Evolutionary conservation across 2,888 invertebrate genomes (phyloP), one percentile per base, ranked within the genome.

Genomic region (Idaea dimidiata): DNA sequence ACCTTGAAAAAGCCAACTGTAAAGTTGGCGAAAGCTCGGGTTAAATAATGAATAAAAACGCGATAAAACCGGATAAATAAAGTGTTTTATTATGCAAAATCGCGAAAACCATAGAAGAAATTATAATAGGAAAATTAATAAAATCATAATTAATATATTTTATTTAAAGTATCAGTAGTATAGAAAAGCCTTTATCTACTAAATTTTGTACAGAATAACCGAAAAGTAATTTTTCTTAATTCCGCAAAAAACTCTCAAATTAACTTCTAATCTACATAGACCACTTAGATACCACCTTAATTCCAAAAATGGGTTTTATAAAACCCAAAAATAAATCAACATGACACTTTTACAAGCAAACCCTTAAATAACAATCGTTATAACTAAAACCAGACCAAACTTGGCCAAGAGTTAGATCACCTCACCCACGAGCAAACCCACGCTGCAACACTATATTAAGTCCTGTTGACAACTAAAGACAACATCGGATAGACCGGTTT

Each of bases 381-480:
- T 33, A 63, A 67, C 54, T 62, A 71, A 71, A 67, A 67, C 67
- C 62, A 65, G 55, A 63, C 71, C 64, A 61, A 64, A 67, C 58
- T 65, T 59, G 67, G 69, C 59, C 18, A 56, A 65, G 63, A 64
- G 60, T 71, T 67, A 69, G 69, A 67, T 71, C 71, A 71, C 66
- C 65, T 57, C 71, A 64, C 71, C 71, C 66, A 71, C 71, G 16
- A 43, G 60, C 59, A 64, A 62, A 65, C 69, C 71, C 67, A 71
- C 71, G 63, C 66, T 53, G 6, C 57, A 57, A 0, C 33, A 17
- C 68, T 64, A 60, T 66, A 62, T 62, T 64, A 3, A 32, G 64
- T 61, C 66, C 63, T 57, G 60, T 64, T 66, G 59, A 62, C 57
- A 16, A 57, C 17, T 57, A 24, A 57, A 57, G 57, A 18, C 24